phyloP scores from a whole-genome alignment of 2,888 invertebrate genomes.

The Drosophila percnosoma region DNA sequence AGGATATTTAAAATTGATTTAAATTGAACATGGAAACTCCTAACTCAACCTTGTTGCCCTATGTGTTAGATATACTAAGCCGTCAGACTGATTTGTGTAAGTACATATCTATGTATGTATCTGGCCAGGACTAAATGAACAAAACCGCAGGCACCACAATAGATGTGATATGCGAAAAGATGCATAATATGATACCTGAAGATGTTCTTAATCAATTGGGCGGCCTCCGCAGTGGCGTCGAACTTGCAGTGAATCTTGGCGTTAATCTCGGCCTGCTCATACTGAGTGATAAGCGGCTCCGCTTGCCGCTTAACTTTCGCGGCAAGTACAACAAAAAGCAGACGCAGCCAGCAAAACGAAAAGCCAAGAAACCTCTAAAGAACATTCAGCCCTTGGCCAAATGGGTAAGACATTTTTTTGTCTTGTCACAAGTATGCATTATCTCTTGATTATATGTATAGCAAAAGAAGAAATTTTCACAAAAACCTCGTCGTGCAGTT shows the following conservation, averaged over 20 bases:
- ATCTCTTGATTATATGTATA: background rate
- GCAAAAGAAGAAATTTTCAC: background rate
- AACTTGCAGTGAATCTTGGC: conserved; percentile 50
- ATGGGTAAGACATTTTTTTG: background rate
- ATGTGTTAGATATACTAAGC: conserved; percentile 57
- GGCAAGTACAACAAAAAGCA: background rate
- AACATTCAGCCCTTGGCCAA: background rate
- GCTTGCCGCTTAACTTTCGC: conserved; percentile 16
- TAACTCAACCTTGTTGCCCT: conserved; percentile 42
- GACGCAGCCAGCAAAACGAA: background rate
- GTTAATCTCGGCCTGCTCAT: conserved; percentile 52
- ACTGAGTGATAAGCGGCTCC: conserved; percentile 4
- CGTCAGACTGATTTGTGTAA: conserved; percentile 42
- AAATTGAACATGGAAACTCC: conserved; percentile 48
- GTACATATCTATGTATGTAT: background rate
- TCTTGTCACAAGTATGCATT: background rate
- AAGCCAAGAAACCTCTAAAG: background rate
- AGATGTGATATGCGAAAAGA: conserved; percentile 16
- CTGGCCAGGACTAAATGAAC: background rate
- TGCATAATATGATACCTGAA: conserved; percentile 29
- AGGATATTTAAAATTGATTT: background rate
- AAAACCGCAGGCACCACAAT: conserved; percentile 14
- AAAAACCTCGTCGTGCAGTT: background rate
- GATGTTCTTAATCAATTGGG: conserved; percentile 30
- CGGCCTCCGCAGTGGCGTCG: conserved; percentile 34